phyloP scores from a whole-genome alignment of 1,140 invertebrate genomes.

The Hirudo medicinalis region DNA sequence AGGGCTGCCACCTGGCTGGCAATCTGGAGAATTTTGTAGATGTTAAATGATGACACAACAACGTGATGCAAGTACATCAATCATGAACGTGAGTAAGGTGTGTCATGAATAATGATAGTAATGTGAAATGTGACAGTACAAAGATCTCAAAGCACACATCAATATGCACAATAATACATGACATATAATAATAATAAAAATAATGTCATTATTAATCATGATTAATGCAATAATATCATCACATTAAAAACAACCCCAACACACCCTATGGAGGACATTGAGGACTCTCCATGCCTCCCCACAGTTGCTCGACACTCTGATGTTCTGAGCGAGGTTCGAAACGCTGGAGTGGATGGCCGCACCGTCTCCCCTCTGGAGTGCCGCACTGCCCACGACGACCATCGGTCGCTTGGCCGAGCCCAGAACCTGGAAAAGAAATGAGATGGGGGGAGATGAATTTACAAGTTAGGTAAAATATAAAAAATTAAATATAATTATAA shows the following conservation, averaged over 20 bases:
- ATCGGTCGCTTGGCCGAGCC: conserved; percentile 71
- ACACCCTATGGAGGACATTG: conserved; percentile 78
- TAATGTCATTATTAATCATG: not conserved
- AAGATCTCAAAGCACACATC: not conserved
- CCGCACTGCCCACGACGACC: conserved; percentile 75
- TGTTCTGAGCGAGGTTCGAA: conserved; percentile 29
- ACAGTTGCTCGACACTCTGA: conserved; percentile 26
- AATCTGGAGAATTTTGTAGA: conserved; percentile 27
- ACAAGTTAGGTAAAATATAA: not conserved
- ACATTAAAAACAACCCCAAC: conserved; percentile 39
- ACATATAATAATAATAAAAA: conserved; percentile 4
- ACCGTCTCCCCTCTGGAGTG: conserved; percentile 65
- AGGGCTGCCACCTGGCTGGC: conserved; percentile 78
- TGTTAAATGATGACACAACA: not conserved
- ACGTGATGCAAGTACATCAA: no score
- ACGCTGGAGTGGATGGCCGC: conserved; percentile 43
- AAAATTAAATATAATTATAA: not conserved
- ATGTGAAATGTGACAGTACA: not conserved
- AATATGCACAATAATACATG: not conserved
- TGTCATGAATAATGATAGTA: not conserved
- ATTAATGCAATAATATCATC: no score
- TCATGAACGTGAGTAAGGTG: no score
- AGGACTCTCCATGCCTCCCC: conserved; percentile 59
- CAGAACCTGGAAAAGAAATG: conserved; percentile 46
- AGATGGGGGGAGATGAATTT: conserved; percentile 9